phyloP scores from a whole-genome alignment of 1,140 invertebrate species.

The Neotoxoptera formosana region DNA sequence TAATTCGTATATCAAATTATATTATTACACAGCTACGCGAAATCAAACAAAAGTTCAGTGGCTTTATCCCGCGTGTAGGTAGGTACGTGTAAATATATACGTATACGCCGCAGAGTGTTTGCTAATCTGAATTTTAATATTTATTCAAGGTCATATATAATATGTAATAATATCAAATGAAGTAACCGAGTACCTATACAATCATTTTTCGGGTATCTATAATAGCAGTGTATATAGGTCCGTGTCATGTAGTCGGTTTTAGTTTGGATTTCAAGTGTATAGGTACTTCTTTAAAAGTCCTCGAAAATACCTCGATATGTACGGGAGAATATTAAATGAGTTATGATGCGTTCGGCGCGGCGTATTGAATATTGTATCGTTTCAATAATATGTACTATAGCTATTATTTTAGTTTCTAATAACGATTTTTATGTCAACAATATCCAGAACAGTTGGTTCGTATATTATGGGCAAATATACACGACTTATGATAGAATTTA shows the following conservation, averaged over 20 bases:
- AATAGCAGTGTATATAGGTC: not conserved
- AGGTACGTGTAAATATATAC: not conserved
- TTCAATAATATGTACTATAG: not conserved
- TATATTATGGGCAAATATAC: not conserved
- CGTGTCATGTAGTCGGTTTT: not conserved
- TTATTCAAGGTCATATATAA: not conserved
- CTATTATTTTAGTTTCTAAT: not conserved
- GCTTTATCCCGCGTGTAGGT: too few relatives aligned
- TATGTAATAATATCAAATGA: not conserved
- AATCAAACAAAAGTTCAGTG: not conserved
- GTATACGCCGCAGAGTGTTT: too few relatives aligned
- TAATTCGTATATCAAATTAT: constrained; percentile 8
- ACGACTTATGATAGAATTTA: not conserved
- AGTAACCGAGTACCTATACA: not conserved
- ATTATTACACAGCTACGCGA: not conserved
- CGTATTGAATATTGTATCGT: not conserved
- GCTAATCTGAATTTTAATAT: not conserved
- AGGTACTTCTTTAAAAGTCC: not conserved
- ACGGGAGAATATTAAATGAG: not conserved
- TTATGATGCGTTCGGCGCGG: not conserved
- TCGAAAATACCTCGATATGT: not conserved
- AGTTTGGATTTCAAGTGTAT: not conserved
- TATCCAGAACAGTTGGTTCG: not conserved
- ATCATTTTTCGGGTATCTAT: not conserved
- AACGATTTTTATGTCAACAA: not conserved